Conservation (phyloP, 2,888 invertebrate species). For the Heliconius erato region DNA sequence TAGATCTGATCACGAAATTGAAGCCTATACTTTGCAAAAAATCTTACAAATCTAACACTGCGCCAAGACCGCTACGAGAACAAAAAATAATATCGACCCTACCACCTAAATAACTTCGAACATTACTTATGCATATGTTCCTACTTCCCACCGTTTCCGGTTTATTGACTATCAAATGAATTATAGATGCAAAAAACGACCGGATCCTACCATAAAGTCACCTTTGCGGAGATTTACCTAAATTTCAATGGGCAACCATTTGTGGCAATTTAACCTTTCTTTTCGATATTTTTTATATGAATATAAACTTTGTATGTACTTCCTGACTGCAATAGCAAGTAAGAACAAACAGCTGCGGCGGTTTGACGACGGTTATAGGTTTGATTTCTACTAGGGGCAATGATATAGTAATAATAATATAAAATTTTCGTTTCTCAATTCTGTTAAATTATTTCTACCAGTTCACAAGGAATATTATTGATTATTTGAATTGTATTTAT, state of each 20-base stretch:
- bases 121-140: conserved; percentile 16
- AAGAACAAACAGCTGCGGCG: too few relatives aligned
- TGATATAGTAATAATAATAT: not conserved
- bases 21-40: not conserved
- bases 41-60: not conserved
- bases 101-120: not conserved
- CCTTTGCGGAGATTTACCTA: conserved; percentile 38
- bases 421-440: too few relatives aligned
- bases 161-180: conserved; percentile 45
- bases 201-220: conserved; percentile 36
- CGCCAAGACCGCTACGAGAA: not conserved
- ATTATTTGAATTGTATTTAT: too few relatives aligned
- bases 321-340: not conserved
- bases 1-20: not conserved
- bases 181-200: conserved; percentile 48
- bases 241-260: conserved; percentile 37
- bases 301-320: not conserved
- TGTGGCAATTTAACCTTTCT: conserved; percentile 8
- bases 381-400: too few relatives aligned
- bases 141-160: conserved; percentile 26
- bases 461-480: too few relatives aligned
- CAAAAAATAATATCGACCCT: not conserved
- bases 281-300: not conserved
- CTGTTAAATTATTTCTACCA: too few relatives aligned
- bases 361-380: too few relatives aligned